Conservation (phyloP, 1,140 invertebrate species). For the Protaetia brevitarsis region DNA sequence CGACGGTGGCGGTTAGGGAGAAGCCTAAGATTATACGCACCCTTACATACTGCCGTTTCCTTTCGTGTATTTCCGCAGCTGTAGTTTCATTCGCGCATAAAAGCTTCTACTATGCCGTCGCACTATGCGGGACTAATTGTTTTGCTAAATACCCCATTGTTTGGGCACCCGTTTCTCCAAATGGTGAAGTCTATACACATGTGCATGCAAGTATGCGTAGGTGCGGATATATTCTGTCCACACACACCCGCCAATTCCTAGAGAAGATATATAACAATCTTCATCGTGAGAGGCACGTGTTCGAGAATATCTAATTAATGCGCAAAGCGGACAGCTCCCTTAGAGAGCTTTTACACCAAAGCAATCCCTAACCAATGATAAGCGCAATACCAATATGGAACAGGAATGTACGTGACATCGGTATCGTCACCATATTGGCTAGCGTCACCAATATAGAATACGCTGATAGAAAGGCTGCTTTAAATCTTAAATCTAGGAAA, state of each 20-base stretch:
- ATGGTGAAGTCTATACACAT: not conserved
- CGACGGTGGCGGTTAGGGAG: not conserved
- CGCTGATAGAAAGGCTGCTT: too few relatives aligned
- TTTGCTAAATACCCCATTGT: constrained; percentile 10
- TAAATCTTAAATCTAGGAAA: too few relatives aligned
- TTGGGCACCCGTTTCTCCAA: not conserved
- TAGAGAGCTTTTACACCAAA: not conserved
- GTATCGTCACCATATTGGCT: too few relatives aligned
- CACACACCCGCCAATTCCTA: not conserved
- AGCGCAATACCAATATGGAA: too few relatives aligned
- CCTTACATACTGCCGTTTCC: not conserved
- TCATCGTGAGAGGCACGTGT: not conserved
- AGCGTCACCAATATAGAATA: too few relatives aligned
- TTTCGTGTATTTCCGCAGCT: not conserved
- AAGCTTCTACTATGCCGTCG: not conserved
- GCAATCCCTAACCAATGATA: too few relatives aligned
- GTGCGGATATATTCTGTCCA: not conserved
- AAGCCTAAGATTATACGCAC: not conserved
- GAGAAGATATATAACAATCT: not conserved
- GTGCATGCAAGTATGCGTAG: not conserved
- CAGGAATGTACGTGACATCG: too few relatives aligned
- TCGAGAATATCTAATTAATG: not conserved
- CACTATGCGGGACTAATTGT: constrained; percentile 11
- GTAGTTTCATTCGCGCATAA: not conserved
- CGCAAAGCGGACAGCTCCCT: not conserved